Evolutionary conservation across 1,140 invertebrate species (phyloP).

Genomic region (Orchesella cincta): DNA sequence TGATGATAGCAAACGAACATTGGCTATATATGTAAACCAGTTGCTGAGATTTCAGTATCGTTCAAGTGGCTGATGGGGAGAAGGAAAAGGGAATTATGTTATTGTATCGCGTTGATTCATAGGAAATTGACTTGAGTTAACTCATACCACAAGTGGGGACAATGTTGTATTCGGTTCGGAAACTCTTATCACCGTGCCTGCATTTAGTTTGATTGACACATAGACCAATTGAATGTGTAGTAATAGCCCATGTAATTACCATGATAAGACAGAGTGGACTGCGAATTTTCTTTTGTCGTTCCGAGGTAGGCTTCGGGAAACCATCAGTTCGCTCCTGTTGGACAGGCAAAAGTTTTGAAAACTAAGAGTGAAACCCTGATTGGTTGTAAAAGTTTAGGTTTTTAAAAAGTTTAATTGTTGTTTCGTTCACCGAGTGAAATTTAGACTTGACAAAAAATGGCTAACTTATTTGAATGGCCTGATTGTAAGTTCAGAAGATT

Average conservation of each 20-base stretch:
- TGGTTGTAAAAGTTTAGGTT: not conserved
- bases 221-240: too few species aligned
- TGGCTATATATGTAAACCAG: too few species aligned
- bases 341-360: not conserved
- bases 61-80: not conserved
- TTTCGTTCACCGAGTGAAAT: not conserved
- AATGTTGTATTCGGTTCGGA: not conserved
- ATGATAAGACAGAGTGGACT: not conserved
- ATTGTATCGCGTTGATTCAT: not conserved
- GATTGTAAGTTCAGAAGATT: constrained; percentile 27
- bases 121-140: not conserved
- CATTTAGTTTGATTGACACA: not conserved
- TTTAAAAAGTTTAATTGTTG: not conserved
- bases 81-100: not conserved
- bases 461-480: constrained; percentile 1
- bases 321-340: not conserved
- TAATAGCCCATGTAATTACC: not conserved
- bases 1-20: too few species aligned
- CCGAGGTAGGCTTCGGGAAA: not conserved
- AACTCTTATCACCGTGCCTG: too few species aligned
- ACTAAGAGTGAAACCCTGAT: not conserved
- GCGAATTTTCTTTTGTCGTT: not conserved
- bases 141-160: not conserved
- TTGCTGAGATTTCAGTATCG: too few species aligned
- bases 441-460: not conserved